Conservation (phyloP, 2,113 vertebrate genomes). For the Mungos mungo region DNA sequence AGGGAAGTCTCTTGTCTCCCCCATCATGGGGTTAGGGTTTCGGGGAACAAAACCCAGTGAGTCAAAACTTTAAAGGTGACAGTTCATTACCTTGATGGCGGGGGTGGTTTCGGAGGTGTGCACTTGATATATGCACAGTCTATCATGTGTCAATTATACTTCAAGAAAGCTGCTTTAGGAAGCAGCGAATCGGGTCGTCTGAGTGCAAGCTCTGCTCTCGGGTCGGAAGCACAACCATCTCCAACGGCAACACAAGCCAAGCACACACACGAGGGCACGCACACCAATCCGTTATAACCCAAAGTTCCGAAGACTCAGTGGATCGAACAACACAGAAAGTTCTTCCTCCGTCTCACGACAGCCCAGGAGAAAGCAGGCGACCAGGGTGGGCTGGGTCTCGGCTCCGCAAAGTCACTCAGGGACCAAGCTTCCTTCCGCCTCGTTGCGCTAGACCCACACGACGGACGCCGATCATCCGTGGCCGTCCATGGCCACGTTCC, state of each 20-base stretch:
- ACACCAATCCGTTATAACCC: not conserved
- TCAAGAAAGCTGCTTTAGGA: not conserved
- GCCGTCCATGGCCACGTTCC: not conserved
- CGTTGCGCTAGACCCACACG: no score
- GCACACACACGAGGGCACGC: fast-evolving
- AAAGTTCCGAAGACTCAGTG: not conserved
- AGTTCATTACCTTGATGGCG: not conserved
- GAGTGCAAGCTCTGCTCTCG: not conserved
- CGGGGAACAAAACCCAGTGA: not conserved
- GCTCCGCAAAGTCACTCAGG: not conserved
- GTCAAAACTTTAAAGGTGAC: not conserved
- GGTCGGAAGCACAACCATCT: not conserved
- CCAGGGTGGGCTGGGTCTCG: not conserved
- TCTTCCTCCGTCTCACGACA: not conserved
- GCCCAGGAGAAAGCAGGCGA: not conserved
- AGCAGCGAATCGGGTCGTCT: not conserved
- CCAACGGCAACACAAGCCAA: not conserved
- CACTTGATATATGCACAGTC: not conserved
- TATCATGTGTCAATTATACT: not conserved
- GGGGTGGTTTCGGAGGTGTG: no score
- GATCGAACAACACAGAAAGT: no score
- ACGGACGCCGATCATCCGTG: not conserved
- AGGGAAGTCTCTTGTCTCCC: not conserved
- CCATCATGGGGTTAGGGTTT: not conserved
- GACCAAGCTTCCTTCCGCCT: not conserved